Base-by-base conservation (phyloP, 2,113 vertebrate species). In the Vireo altiloquus region DNA sequence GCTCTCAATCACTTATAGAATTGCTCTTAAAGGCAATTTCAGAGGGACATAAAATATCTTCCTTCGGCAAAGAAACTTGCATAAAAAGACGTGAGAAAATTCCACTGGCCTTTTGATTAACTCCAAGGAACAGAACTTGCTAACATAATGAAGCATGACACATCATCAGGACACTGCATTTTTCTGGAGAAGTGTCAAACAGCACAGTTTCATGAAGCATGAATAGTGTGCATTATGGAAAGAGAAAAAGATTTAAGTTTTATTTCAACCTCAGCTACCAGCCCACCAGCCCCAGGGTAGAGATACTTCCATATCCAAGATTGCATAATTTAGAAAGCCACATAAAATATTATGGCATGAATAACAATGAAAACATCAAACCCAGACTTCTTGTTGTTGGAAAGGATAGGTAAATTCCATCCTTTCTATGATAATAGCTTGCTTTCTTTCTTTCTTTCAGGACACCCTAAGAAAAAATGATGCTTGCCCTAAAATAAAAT, bases 161-260 rank as follows among this genome's bases (percentile, higher is more conserved):
- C 52, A 72, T 76, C 71, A 76, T 88, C 40, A 94, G 79, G 80
- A 81, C 13, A 0, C 70, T 81, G 57, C 53, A 85, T 81, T 69
- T 93, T 56, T 89, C 57, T 90, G 46, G 13, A 85, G 52, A 91
- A 88, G 49, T 78, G 94, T 94, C 72, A 76, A 96, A 79, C 47
- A 79, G 14, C 37, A 64, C 44, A 49, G 66, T 69, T 78, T 89
- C 69, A 76, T 60, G 77, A 78, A 64, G 59, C 75, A 89, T 68
- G 89, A 74, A 90, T n/a, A 83, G 74, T 74, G 71, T 82, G 70
- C 65, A 46, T 65, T 66, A 53, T 16, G 22, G 59, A 96, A 80
- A 63, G 28, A 93, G 61, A 84, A 61, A 94, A 82, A 92, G 2
- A 72, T 47, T 89, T 69, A 83, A 89, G 72, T 94, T 94, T 96